A percentile compares a stretch with the other conserved stretches of the same genome.
Conservation (phyloP, 2,888 invertebrate species). For the Stegana nigrithorax region DNA sequence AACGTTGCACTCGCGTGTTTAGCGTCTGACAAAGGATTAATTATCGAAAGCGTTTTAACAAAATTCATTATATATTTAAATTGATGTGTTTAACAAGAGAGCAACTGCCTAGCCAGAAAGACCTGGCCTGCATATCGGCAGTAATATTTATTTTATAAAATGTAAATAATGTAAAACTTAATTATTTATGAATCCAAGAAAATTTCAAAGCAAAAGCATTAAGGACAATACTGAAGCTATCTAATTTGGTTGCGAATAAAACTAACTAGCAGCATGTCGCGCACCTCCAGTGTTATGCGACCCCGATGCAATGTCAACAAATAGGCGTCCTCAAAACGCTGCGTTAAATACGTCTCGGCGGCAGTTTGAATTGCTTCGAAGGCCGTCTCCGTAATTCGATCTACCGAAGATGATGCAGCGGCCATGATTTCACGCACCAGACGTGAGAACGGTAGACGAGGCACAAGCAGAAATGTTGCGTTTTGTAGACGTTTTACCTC, state of each 20-base stretch:
- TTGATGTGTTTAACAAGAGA: too few species aligned
- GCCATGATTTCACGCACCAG: slow-evolving; percentile 68
- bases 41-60: too few species aligned
- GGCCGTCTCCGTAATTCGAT: slow-evolving; percentile 64
- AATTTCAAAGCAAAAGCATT: slow-evolving; percentile 44
- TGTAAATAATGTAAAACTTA: too few species aligned
- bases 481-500: slow-evolving; percentile 41
- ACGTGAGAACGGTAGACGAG: slow-evolving; percentile 68
- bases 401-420: slow-evolving; percentile 19
- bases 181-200: background rate
- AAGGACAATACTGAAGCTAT: too few species aligned
- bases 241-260: slow-evolving; percentile 58
- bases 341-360: slow-evolving; percentile 69
- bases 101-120: too few species aligned
- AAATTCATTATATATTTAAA: too few species aligned
- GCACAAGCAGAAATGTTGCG: slow-evolving; percentile 57
- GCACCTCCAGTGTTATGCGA: slow-evolving; percentile 68
- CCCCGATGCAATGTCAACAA: slow-evolving; percentile 68
- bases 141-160: too few species aligned
- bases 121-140: too few species aligned
- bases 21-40: too few species aligned
- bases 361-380: slow-evolving; percentile 70
- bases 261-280: slow-evolving; percentile 69
- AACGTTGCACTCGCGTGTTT: too few species aligned
- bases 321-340: slow-evolving; percentile 70